Percentiles rank a stretch among this genome's conserved stretches.
phyloP scores from a whole-genome alignment of 2,797 vertebrate species.

The Fratercula arctica region DNA sequence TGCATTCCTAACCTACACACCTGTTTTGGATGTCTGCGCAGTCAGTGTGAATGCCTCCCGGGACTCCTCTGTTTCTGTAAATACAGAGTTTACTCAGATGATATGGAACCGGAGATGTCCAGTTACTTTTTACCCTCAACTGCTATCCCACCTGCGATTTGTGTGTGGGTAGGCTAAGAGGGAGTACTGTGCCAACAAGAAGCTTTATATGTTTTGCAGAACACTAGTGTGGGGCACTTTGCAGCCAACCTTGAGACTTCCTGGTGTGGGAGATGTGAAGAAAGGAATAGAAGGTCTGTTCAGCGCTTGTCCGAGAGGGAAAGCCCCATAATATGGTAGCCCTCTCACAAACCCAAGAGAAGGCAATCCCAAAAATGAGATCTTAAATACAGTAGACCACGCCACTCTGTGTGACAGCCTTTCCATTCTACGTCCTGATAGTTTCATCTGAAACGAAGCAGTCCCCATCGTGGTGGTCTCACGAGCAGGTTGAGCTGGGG shows the following conservation, averaged over 20 bases:
- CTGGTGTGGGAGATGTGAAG: neutral
- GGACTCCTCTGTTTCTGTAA: neutral
- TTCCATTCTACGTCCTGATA: neutral
- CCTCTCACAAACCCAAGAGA: neutral
- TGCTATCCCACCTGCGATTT: neutral
- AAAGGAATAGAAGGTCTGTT: neutral
- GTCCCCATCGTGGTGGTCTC: neutral
- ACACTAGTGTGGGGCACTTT: neutral
- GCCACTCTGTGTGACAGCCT: neutral
- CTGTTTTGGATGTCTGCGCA: neutral
- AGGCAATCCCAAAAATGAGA: neutral
- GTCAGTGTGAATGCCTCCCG: neutral
- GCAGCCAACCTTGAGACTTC: neutral
- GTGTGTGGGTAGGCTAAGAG: neutral
- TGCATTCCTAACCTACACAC: neutral
- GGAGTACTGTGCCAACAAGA: neutral
- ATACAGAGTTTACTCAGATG: neutral
- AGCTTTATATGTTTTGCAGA: neutral
- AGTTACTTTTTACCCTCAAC: neutral
- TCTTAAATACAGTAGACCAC: neutral
- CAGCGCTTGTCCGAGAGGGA: neutral
- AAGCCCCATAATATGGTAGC: neutral
- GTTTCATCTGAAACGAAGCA: neutral
- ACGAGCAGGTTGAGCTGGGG: neutral
- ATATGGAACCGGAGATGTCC: neutral